Conservation (phyloP, 2,888 invertebrate genomes). For the Incurvaria masculella region DNA sequence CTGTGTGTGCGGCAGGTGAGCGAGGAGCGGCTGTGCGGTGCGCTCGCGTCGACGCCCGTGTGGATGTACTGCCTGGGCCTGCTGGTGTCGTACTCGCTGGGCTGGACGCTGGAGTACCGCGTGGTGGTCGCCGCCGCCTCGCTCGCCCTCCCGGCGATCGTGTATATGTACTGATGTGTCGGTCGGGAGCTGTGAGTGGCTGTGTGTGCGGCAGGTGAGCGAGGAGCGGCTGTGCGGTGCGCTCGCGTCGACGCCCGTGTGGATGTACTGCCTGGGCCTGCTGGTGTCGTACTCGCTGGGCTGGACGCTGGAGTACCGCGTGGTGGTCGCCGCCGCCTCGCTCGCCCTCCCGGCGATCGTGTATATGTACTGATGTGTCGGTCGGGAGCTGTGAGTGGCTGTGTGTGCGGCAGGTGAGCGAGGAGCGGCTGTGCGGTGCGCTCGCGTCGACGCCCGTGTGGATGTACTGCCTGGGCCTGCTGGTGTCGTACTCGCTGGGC, state of each 20-base stretch:
- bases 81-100: slow-evolving; percentile 21
- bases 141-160: no score
- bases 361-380: no score
- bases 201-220: no score
- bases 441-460: slow-evolving; percentile 13
- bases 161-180: no score
- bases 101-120: slow-evolving; percentile 21
- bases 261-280: slow-evolving; percentile 20
- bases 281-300: slow-evolving; percentile 22
- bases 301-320: slow-evolving; percentile 19
- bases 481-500: slow-evolving; percentile 22
- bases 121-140: slow-evolving; percentile 11
- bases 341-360: no score
- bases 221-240: slow-evolving; percentile 20
- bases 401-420: no score
- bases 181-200: no score
- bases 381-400: no score
- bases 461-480: slow-evolving; percentile 19
- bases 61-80: slow-evolving; percentile 20
- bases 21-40: slow-evolving; percentile 19
- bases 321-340: slow-evolving; percentile 11
- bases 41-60: slow-evolving; percentile 12
- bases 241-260: slow-evolving; percentile 11
- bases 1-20: no score
- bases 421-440: slow-evolving; percentile 19